Base-by-base conservation (phyloP, 2,888 invertebrate genomes). In the Parnassius apollo region DNA sequence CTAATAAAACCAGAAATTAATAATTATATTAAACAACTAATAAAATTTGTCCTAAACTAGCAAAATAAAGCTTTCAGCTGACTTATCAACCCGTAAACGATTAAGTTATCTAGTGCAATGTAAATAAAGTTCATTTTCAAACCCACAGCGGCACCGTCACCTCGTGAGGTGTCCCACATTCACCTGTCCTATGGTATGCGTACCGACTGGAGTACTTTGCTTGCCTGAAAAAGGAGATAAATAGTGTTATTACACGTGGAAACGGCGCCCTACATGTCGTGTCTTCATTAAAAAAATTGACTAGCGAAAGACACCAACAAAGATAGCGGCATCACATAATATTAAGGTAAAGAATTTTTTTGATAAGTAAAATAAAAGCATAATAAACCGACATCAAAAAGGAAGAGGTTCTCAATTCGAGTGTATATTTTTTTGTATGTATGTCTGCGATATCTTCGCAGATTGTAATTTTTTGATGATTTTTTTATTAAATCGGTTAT, bases 161-260 rank as follows among this genome's bases (percentile, higher is more conserved):
- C 2, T 8, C 11, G 51, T 54, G 13, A 42, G 60, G 59, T 54
- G 3, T 3, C 57, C 70, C 72, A 71, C 70, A 50, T 61, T 65
- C 69, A 64, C 75, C 74, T 67, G 71, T 94, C 94, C 86, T 95
- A 94, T 67, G 96, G 96, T 72, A 96, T 94, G 70, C 95, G 93
- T 64, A 94, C 92, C 25, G 95, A 95, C 71, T 94, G 93, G 50
- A 96, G 91, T 60, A 96, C 94, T 93, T 96, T 96, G 85, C 96
- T 95, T 77, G 94, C 94, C 96, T 96, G 93, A 1, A 94, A 93
- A 56, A 69, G 69, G 78, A 74, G 74, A 22, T 18, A 35, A 25
- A 48, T 18, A 9, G 13, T 13, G 9, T 49, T n/a, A 13, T 8
- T 49, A 12, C 13, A 46, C 46, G n/a, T n/a, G n/a, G n/a, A 46